These are phyloP conservation scores for Mormyrus lacerda DNA, from an alignment of 2,113 vertebrate genomes.

Conservation along the genomic window DNA sequence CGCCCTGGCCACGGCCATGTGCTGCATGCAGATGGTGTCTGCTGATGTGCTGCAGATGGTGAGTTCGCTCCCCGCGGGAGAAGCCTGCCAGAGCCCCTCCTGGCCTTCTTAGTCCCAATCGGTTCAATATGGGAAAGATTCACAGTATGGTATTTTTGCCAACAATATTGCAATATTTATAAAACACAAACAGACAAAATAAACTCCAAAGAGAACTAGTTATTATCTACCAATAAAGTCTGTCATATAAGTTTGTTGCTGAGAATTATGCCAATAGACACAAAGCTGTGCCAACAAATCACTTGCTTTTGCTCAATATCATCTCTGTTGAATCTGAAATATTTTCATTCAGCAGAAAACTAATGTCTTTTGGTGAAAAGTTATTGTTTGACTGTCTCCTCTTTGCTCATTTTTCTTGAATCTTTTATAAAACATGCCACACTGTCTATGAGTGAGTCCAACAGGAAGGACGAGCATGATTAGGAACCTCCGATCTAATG, in stretches of 20 bases:
- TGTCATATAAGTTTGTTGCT: background rate
- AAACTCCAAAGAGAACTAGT: background rate
- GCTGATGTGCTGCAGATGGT: slow-evolving; percentile 96
- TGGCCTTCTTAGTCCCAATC: background rate
- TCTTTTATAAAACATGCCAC: background rate
- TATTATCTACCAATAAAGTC: background rate
- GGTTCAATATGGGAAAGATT: background rate
- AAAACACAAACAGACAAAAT: background rate
- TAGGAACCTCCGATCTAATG: background rate
- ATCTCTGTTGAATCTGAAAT: background rate
- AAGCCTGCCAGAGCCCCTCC: background rate
- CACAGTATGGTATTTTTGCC: background rate
- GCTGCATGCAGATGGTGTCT: slow-evolving; percentile 99
- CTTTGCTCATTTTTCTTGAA: background rate
- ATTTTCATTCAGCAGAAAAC: background rate
- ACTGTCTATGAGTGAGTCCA: background rate
- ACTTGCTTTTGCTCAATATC: background rate
- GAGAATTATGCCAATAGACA: background rate
- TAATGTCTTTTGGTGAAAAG: background rate
- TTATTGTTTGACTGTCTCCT: background rate
- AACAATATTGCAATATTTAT: background rate
- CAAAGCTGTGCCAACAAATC: background rate
- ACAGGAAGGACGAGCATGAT: background rate
- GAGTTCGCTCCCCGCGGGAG: slow-evolving; percentile 51
- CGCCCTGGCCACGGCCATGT: slow-evolving; percentile 93